Evolutionary conservation across 2,888 invertebrate species (phyloP).

Genomic region (Sphaeridia pumilis): DNA sequence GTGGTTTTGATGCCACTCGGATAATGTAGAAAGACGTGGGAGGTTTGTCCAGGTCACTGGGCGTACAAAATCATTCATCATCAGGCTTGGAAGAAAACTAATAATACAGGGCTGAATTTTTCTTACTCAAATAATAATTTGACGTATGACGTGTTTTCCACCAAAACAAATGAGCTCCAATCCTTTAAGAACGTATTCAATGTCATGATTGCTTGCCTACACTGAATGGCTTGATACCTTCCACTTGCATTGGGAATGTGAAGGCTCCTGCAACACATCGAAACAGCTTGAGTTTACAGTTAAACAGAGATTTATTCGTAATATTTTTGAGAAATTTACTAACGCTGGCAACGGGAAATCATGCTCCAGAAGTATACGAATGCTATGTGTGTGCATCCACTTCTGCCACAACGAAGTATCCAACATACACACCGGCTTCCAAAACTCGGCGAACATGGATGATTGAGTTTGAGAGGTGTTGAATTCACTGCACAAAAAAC

Average conservation of each 20-base stretch:
- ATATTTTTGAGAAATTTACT: too few species aligned
- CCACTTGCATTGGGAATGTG: conserved; percentile 57
- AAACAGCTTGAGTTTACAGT: background rate
- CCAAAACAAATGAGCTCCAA: conserved; percentile 59
- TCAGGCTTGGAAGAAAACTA: too few species aligned
- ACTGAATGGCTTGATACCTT: conserved; percentile 53
- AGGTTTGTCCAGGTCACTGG: conserved; percentile 48
- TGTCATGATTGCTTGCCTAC: conserved; percentile 54
- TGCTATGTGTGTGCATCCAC: conserved; percentile 66
- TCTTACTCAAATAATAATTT: conserved; percentile 50
- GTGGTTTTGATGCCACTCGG: conserved; percentile 55
- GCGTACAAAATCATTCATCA: too few species aligned
- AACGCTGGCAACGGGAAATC: conserved; percentile 58
- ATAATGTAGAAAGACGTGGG: conserved; percentile 61
- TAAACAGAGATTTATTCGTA: background rate
- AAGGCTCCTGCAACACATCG: conserved; percentile 38
- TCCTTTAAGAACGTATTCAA: conserved; percentile 53
- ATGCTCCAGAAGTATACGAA: conserved; percentile 58
- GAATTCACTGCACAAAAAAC: conserved; percentile 45
- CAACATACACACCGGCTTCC: conserved; percentile 59
- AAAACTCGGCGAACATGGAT: conserved; percentile 53
- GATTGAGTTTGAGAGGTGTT: conserved; percentile 43
- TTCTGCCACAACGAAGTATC: conserved; percentile 63
- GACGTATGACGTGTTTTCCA: conserved; percentile 64
- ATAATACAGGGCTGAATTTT: too few species aligned